These are phyloP conservation scores for Paracanthobrama guichenoti DNA, from an alignment of 2,113 vertebrate species.

Conservation along the genomic window DNA sequence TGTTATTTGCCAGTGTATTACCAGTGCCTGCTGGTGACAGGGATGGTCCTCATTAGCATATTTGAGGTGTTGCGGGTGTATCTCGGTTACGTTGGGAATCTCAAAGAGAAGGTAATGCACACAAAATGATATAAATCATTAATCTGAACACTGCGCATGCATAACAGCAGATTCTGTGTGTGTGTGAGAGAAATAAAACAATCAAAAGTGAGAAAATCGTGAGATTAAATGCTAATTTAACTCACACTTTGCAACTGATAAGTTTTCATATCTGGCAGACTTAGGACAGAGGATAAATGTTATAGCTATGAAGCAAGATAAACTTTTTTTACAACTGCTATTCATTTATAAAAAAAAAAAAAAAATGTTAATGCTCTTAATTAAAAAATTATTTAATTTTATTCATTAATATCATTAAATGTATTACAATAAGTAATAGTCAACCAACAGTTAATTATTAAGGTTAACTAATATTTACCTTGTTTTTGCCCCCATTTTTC, in stretches of 20 bases:
- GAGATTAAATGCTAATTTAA: neutral
- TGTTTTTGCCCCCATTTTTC: no score
- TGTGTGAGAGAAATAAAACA: neutral
- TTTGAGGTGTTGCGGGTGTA: conserved; percentile 77
- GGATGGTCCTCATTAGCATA: conserved; percentile 74
- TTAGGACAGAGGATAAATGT: neutral
- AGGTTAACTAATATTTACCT: no score
- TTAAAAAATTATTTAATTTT: neutral
- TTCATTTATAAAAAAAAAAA: no score
- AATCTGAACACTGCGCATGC: conserved; percentile 2
- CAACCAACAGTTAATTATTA: no score
- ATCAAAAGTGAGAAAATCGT: neutral
- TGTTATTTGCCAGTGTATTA: conserved; percentile 78
- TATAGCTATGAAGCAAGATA: neutral
- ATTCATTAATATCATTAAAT: no score
- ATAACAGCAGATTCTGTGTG: neutral
- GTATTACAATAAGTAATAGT: no score
- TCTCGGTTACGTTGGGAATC: conserved; percentile 84
- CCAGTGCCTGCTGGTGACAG: conserved; percentile 78
- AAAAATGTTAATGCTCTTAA: no score
- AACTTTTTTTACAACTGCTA: no score
- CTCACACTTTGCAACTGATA: neutral
- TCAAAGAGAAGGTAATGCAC: conserved; percentile 81
- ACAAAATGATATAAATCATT: neutral
- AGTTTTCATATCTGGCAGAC: neutral